phyloP scores from a whole-genome alignment of 2,797 vertebrate species.

The Sebastes itinus region DNA sequence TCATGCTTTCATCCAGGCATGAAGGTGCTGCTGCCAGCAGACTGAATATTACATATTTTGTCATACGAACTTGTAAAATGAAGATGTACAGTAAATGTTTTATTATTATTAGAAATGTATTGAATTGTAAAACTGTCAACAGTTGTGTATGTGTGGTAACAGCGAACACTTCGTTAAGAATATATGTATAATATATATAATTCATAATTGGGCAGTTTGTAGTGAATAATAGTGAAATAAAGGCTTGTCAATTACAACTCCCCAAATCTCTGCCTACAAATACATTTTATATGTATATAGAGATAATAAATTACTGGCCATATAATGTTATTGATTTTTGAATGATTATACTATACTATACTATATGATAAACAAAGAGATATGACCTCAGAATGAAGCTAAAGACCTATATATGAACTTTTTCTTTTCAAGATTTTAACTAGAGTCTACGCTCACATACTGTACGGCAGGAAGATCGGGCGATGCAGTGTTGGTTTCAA shows the following conservation, averaged over 20 bases:
- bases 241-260: neutral
- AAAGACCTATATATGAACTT: constrained; percentile 20
- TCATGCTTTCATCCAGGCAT: neutral
- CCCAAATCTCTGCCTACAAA: neutral
- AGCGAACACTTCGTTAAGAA: neutral
- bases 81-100: neutral
- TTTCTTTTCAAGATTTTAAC: constrained; percentile 23
- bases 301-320: neutral
- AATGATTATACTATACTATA: neutral
- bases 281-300: neutral
- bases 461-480: neutral
- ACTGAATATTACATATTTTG: neutral
- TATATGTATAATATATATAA: neutral
- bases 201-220: neutral
- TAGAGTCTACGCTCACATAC: constrained; percentile 3
- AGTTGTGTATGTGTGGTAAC: neutral
- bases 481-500: constrained; percentile 38
- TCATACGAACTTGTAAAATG: neutral
- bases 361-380: neutral
- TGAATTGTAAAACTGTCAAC: neutral
- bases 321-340: neutral
- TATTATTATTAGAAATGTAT: neutral
- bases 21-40: neutral
- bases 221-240: neutral
- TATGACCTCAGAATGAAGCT: neutral